A percentile compares a stretch with the other conserved stretches of the same genome.
Conservation (phyloP, 1,140 invertebrate genomes). For the Bicyclus anynana region DNA sequence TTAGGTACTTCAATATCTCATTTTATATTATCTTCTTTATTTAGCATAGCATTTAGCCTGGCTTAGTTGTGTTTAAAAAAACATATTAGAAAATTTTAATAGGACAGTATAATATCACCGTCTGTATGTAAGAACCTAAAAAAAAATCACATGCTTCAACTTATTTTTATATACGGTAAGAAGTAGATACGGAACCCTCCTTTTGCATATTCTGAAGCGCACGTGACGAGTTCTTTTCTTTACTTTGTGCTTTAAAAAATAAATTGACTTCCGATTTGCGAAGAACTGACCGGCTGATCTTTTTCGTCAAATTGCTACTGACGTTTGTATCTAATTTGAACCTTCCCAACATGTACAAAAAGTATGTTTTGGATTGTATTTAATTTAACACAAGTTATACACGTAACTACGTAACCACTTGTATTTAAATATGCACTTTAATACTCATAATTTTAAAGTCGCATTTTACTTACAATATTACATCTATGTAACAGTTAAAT, state of each 20-base stretch:
- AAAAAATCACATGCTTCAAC: no score
- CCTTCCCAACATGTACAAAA: conserved; percentile 17
- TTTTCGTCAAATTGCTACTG: conserved; percentile 32
- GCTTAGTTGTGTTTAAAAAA: no score
- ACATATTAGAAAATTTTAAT: no score
- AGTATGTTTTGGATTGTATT: conserved; percentile 7
- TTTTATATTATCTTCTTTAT: no score
- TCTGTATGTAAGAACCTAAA: no score
- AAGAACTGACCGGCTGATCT: conserved; percentile 13
- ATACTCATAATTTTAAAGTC: not conserved
- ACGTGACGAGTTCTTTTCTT: not conserved
- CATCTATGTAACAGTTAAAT: not conserved
- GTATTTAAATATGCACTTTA: conserved; percentile 13
- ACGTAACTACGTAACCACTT: not conserved
- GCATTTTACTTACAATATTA: not conserved
- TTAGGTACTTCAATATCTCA: no score
- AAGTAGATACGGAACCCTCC: no score
- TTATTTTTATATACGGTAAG: no score
- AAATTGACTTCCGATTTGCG: conserved; percentile 57
- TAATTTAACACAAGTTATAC: not conserved
- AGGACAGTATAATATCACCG: no score
- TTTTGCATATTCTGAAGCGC: no score
- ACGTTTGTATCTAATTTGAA: conserved; percentile 22
- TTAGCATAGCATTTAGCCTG: no score
- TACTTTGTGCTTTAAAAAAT: conserved; percentile 33